Conservation (phyloP, 2,797 vertebrate species). For the Cynodonichthys magdalenae region DNA sequence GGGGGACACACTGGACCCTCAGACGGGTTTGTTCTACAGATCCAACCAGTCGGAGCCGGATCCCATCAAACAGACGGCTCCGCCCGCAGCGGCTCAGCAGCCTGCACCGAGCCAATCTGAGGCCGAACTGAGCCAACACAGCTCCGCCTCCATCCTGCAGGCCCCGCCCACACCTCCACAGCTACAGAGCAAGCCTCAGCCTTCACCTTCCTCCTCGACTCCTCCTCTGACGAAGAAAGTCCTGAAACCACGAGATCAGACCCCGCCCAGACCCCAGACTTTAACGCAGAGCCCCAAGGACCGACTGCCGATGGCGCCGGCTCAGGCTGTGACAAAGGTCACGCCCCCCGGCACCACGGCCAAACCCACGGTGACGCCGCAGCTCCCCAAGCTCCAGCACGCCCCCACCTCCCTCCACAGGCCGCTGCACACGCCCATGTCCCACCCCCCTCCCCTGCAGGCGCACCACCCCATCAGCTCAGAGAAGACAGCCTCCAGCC, state of each 20-base stretch:
- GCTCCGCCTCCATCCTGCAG: constrained; percentile 53
- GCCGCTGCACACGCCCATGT: constrained; percentile 90
- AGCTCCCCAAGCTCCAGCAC: constrained; percentile 95
- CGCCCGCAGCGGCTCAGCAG: constrained; percentile 78
- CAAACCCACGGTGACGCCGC: constrained; percentile 87
- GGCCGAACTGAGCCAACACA: constrained; percentile 50
- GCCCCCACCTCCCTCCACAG: constrained; percentile 94
- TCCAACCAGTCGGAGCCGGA: constrained; percentile 85
- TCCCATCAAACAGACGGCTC: constrained; percentile 73
- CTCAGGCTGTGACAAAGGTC: constrained; percentile 83
- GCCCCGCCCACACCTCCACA: constrained; percentile 38
- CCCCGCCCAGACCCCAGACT: constrained; percentile 69
- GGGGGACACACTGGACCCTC: constrained; percentile 96
- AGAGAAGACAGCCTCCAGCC: constrained; percentile 87
- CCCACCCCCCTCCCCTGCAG: constrained; percentile 88
- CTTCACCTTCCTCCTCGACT: constrained; percentile 71
- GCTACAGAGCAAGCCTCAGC: constrained; percentile 81
- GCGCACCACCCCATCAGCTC: constrained; percentile 88
- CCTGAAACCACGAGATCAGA: constrained; percentile 76
- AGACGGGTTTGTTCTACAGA: constrained; percentile 97
- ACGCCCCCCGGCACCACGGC: constrained; percentile 62
- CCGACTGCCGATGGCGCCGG: constrained; percentile 70
- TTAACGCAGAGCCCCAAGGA: constrained; percentile 79
- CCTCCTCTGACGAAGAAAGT: constrained; percentile 80
- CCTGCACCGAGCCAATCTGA: constrained; percentile 81